Base-by-base conservation (phyloP, 1,140 invertebrate species). In the Drosophila nigrodunni region DNA sequence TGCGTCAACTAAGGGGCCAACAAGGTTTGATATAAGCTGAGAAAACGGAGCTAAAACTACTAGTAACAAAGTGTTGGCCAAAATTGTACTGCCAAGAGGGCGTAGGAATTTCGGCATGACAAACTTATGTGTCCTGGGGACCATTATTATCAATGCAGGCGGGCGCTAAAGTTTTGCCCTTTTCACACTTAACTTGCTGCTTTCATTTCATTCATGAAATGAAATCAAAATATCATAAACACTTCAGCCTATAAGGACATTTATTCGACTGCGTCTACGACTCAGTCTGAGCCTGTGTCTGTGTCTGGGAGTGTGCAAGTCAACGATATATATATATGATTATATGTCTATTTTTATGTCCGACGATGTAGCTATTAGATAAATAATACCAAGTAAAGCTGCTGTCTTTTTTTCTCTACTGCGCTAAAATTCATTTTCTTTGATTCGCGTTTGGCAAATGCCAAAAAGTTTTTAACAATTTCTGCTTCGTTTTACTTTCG, bases 151-250 rank as follows among this genome's bases (percentile, higher is more conserved):
- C 77, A 75, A 73, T 85, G 74, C 77, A 85, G 18, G 58, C 49
- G 59, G 39, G 46, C 25, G 50, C 37, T 49, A 41, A 76, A 79
- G 62, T 62, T 74, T 59, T 64, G 54, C 43, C 58, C 44, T 75
- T 75, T 75, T 58, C 18, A 18, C 57, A 55, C 61, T 52, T 9
- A 82, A 72, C 52, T 80, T 80, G 62, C 41, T 39, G 7, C 2
- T 35, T 52, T n/a, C 30, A 55, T n/a, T 30, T 13, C 52, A 59
- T 41, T 34, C 37, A 71, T 80, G 57, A 82, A 81, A 80, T 80
- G 72, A 85, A 85, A 89, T 89, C 85, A 89, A 89, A 89, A 90
- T 79, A 89, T 85, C 85, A 89, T 89, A 89, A 89, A 89, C 85
- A 89, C 85, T 89, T 83, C 58, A 59, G 68, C 43, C 30, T 15